Percentiles rank a stretch among this genome's conserved stretches.
phyloP scores from a whole-genome alignment of 1,140 invertebrate genomes.

The Nylanderia fulva region DNA sequence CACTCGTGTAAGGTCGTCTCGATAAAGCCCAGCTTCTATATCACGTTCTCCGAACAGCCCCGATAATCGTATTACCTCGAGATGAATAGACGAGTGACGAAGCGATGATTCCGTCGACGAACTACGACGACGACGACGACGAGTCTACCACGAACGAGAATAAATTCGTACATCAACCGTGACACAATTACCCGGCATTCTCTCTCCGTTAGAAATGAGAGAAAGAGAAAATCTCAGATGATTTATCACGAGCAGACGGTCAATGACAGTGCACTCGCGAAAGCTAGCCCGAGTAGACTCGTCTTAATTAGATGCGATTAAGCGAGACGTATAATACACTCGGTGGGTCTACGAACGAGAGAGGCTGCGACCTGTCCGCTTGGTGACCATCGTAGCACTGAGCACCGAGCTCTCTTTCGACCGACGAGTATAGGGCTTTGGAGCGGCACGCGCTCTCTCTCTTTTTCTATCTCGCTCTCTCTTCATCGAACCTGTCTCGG shows the following conservation, averaged over 20 bases:
- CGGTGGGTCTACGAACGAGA: conserved; percentile 1
- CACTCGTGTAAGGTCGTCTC: neutral
- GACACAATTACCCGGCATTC: conserved; percentile 61
- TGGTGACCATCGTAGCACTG: conserved; percentile 84
- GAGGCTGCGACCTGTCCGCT: conserved; percentile 76
- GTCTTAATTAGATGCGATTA: conserved; percentile 75
- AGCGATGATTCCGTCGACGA: neutral
- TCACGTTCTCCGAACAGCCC: neutral
- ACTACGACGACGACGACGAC: neutral
- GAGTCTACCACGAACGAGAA: conserved; percentile 49
- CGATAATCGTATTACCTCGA: neutral
- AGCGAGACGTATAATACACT: conserved; percentile 60
- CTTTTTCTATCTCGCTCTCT: too few relatives aligned
- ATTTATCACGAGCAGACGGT: conserved; percentile 68
- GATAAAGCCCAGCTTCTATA: conserved; percentile 4
- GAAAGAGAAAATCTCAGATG: conserved; percentile 28
- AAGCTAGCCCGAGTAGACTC: conserved; percentile 51
- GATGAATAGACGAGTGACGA: neutral
- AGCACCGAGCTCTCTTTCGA: conserved; percentile 76
- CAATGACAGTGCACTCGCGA: conserved; percentile 66
- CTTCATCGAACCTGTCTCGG: conserved; percentile 52
- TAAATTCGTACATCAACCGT: conserved; percentile 66
- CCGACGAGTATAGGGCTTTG: conserved; percentile 79
- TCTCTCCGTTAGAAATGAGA: conserved; percentile 4
- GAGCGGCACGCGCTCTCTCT: conserved; percentile 63